Evolutionary conservation across 1,140 invertebrate species (phyloP).

Genomic region (Lucilia cuprina): DNA sequence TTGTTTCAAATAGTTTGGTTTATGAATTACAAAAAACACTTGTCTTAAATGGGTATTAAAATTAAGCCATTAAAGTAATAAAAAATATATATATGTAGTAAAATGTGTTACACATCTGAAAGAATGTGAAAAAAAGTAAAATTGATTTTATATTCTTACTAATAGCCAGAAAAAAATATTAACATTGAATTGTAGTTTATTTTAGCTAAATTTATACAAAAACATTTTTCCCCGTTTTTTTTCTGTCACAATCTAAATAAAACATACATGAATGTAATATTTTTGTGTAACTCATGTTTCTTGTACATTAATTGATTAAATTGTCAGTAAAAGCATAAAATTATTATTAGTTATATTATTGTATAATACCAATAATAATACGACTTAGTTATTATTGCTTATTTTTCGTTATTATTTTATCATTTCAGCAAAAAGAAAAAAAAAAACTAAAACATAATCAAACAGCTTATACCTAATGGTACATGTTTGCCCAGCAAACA

Average conservation of each 20-base stretch:
- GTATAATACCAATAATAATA: not conserved
- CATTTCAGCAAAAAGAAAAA: constrained; percentile 1
- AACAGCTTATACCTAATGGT: not conserved
- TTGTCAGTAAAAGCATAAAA: not conserved
- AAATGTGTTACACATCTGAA: too few species aligned
- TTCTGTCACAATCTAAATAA: too few species aligned
- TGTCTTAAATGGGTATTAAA: not conserved
- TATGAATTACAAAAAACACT: not conserved
- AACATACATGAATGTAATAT: too few species aligned
- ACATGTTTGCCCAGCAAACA: too few species aligned
- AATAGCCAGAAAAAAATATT: too few species aligned
- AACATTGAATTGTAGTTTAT: too few species aligned
- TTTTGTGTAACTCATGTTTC: too few species aligned
- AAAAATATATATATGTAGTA: too few species aligned
- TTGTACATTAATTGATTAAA: not conserved
- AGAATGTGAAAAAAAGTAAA: too few species aligned
- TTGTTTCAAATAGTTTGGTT: not conserved
- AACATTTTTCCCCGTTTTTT: too few species aligned
- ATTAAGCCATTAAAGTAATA: not conserved
- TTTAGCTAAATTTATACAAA: too few species aligned
- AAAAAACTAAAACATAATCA: not conserved
- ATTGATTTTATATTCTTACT: too few species aligned
- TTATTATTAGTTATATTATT: not conserved
- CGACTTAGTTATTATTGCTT: not conserved
- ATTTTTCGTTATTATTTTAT: not conserved